phyloP scores from a whole-genome alignment of 1,140 invertebrate species.

The Metopolophium dirhodum region DNA sequence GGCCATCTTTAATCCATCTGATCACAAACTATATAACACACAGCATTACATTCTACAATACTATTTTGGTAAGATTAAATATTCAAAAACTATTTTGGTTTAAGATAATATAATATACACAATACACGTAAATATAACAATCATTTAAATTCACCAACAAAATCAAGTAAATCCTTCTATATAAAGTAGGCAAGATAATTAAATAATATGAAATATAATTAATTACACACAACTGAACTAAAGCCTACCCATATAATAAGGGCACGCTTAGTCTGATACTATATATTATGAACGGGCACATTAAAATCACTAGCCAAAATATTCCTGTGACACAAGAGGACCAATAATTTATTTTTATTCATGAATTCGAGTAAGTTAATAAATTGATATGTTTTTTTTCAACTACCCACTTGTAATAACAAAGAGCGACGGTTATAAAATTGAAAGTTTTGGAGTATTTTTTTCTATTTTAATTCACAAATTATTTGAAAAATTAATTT shows the following conservation, averaged over 20 bases:
- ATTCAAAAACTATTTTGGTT: not conserved
- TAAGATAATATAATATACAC: not conserved
- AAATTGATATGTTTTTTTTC: not conserved
- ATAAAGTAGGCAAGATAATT: not conserved
- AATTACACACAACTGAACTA: slow-evolving; percentile 2
- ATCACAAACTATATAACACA: not conserved
- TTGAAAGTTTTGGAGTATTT: not conserved
- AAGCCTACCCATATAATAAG: not conserved
- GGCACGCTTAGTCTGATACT: not conserved
- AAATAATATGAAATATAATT: slow-evolving; percentile 8
- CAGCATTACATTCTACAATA: not conserved
- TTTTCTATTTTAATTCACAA: not conserved
- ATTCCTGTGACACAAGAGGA: not conserved
- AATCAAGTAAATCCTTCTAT: not conserved
- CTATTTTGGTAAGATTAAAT: not conserved
- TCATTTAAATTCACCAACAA: not conserved
- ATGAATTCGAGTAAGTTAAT: not conserved
- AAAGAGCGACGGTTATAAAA: not conserved
- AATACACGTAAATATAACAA: not conserved
- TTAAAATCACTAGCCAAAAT: not conserved
- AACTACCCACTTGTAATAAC: not conserved
- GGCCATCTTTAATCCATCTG: not conserved
- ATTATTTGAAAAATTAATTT: not conserved
- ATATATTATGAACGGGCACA: not conserved
- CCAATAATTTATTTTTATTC: not conserved